phyloP scores from a whole-genome alignment of 64 coral and sea anemone genomes.

The Platygyra sinensis region DNA sequence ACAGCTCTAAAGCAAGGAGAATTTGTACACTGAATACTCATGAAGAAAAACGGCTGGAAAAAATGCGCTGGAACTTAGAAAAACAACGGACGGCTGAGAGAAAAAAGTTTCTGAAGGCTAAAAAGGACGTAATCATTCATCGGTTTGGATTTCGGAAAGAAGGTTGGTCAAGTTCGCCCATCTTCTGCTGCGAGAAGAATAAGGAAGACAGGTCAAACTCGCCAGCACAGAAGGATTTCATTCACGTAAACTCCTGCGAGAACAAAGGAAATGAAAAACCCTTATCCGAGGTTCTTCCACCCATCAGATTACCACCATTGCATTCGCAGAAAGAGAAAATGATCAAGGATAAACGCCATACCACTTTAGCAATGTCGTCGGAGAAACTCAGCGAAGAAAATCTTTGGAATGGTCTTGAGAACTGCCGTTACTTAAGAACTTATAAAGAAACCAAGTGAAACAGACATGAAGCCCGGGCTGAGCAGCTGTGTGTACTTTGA shows the following conservation, averaged over 20 bases:
- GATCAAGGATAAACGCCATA: neutral
- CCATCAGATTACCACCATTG: slow-evolving; percentile 1
- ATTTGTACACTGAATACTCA: neutral
- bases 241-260: neutral
- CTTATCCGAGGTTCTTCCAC: neutral
- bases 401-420: neutral
- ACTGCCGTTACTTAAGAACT: slow-evolving; percentile 16
- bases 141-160: neutral
- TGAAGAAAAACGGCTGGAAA: slow-evolving; percentile 21
- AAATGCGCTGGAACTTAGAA: neutral
- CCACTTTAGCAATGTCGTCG: neutral
- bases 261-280: neutral
- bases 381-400: neutral
- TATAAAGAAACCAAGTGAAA: neutral
- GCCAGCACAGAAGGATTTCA: neutral
- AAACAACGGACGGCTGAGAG: neutral
- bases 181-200: neutral
- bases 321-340: neutral
- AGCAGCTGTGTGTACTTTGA: too few species aligned
- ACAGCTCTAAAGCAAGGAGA: neutral
- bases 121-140: neutral
- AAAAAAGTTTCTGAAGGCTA: neutral
- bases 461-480: neutral
- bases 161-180: neutral
- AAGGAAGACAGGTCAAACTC: neutral